phyloP scores from a whole-genome alignment of 2,797 vertebrate genomes.

The Mallotus villosus region DNA sequence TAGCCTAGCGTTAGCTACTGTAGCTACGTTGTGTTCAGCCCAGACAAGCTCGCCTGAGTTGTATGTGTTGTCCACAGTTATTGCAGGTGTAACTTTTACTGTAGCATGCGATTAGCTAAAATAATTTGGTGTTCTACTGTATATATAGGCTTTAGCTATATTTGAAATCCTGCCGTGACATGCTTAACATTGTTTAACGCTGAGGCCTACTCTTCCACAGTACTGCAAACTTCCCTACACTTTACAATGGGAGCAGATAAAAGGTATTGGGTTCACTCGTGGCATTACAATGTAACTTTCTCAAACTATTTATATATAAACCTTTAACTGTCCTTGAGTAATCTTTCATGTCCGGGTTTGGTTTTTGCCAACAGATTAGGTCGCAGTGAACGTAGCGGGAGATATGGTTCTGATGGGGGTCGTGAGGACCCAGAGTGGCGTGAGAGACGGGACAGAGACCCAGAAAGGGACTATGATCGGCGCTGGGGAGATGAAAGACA shows the following conservation, averaged over 20 bases:
- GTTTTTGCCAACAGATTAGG: constrained; percentile 71
- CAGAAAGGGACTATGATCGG: constrained; percentile 80
- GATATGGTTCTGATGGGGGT: constrained; percentile 86
- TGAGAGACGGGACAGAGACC: constrained; percentile 72
- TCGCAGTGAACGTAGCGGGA: constrained; percentile 88
- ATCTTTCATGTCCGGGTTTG: not conserved
- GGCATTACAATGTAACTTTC: not conserved
- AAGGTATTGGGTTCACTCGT: constrained; percentile 35
- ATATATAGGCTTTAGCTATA: no score
- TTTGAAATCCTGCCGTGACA: no score
- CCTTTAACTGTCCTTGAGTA: not conserved
- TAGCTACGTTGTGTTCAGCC: no score
- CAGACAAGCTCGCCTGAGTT: no score
- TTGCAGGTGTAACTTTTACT: no score
- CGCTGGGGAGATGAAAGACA: constrained; percentile 82
- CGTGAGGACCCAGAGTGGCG: constrained; percentile 82
- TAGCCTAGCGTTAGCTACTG: no score
- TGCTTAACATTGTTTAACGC: no score
- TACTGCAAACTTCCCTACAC: no score
- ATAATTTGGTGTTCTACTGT: no score
- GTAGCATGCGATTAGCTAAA: no score
- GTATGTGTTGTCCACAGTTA: no score
- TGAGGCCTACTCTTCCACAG: no score
- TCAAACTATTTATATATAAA: not conserved
- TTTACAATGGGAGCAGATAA: constrained; percentile 53